phyloP scores from a whole-genome alignment of 2,113 vertebrate genomes.

The Butorides virescens region DNA sequence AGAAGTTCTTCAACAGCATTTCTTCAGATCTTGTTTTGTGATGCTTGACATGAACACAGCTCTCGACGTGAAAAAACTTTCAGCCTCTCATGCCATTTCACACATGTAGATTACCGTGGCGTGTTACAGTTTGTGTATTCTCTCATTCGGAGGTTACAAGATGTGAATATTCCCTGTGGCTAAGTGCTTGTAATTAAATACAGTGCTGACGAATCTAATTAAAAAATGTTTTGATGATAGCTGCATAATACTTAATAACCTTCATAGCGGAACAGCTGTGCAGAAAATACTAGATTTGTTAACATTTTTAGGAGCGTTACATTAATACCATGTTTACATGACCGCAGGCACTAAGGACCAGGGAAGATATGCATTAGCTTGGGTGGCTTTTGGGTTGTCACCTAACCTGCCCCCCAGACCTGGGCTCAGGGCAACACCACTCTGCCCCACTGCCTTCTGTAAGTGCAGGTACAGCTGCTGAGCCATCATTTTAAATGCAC shows the following conservation, averaged over 20 bases:
- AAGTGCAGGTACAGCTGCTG: too few species aligned
- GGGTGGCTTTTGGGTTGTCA: background rate
- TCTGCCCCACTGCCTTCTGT: background rate
- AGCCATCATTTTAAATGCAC: background rate
- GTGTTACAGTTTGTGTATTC: background rate
- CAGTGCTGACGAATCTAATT: constrained; percentile 47
- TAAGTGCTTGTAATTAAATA: constrained; percentile 61
- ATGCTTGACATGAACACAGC: background rate
- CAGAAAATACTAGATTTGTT: background rate
- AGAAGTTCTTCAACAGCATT: background rate
- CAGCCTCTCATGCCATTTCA: background rate
- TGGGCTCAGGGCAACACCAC: too few species aligned
- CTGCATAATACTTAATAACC: constrained; percentile 39
- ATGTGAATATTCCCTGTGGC: constrained; percentile 29
- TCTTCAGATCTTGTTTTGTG: background rate
- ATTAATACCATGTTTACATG: background rate
- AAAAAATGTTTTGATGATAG: constrained; percentile 49
- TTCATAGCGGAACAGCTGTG: constrained; percentile 32
- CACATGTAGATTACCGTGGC: background rate
- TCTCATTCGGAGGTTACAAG: background rate
- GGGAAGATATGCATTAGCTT: too few species aligned
- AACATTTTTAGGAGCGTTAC: background rate
- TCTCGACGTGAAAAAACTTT: background rate
- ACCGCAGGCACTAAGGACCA: background rate
- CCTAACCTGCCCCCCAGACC: background rate